Conservation (phyloP, 30 jellyfish, hydroid and myxozoan genomes). For the Aurelia aurita region DNA sequence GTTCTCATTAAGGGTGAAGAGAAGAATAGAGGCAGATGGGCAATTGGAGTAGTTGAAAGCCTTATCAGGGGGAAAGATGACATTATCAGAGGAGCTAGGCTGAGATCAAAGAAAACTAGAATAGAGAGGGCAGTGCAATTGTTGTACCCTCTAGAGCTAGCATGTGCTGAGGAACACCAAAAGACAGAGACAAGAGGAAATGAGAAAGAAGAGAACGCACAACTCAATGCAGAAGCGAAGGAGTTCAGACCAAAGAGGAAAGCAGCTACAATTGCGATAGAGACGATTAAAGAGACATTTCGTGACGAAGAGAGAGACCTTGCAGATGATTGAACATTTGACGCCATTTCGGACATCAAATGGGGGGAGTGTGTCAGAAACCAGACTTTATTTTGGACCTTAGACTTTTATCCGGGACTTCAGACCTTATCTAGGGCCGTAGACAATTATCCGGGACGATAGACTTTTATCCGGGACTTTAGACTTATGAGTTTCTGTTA, state of each 20-base stretch:
- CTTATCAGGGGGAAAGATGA: not conserved
- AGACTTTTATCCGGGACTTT: no score
- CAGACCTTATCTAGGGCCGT: no score
- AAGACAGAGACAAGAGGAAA: conserved; percentile 13
- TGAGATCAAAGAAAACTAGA: conserved; percentile 10
- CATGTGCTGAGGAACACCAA: conserved; percentile 1
- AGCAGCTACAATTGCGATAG: conserved; percentile 17
- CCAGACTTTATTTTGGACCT: no score
- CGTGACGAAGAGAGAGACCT: conserved; percentile 1
- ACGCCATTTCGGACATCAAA: conserved; percentile 28
- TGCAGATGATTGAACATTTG: conserved; percentile 14
- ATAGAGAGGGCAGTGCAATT: conserved; percentile 2
- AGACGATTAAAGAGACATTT: conserved; percentile 15
- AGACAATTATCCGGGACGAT: no score
- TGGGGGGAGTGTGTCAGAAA: conserved; percentile 42
- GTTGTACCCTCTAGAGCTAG: no score
- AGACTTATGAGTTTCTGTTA: no score
- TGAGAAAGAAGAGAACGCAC: conserved; percentile 21
- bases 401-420: no score
- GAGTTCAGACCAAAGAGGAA: conserved; percentile 36
- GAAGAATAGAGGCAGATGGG: no score
- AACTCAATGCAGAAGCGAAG: conserved; percentile 21
- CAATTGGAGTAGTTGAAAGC: no score
- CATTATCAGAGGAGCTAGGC: conserved; percentile 24
- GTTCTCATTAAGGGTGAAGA: no score